Conservation (phyloP, 1,140 invertebrate genomes). For the Pachyrhynchus sulphureomaculatus region DNA sequence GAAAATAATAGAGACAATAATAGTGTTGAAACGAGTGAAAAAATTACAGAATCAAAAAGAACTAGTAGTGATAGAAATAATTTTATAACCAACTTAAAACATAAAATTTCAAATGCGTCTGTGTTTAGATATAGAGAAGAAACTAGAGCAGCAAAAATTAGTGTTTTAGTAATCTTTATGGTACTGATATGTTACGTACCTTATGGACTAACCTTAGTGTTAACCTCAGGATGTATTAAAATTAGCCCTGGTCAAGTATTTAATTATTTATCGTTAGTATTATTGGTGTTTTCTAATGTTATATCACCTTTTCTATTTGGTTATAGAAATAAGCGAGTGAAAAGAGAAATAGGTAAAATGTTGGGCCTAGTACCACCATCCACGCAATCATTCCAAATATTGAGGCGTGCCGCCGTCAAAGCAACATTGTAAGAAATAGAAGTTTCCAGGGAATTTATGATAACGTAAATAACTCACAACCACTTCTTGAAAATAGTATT, state of each 20-base stretch:
- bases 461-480: conserved; percentile 14
- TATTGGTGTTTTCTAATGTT: conserved; percentile 68
- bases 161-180: conserved; percentile 71
- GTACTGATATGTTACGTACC: conserved; percentile 71
- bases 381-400: neutral
- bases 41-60: conserved; percentile 37
- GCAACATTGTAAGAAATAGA: conserved; percentile 9
- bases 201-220: conserved; percentile 59
- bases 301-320: conserved; percentile 77
- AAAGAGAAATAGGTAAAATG: conserved; percentile 66
- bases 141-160: conserved; percentile 76
- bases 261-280: conserved; percentile 60
- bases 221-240: conserved; percentile 49
- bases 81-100: conserved; percentile 71
- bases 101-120: conserved; percentile 79
- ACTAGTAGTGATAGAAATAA: conserved; percentile 50
- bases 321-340: conserved; percentile 72
- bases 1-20: conserved; percentile 12
- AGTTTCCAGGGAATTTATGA: conserved; percentile 25
- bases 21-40: conserved; percentile 1
- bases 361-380: conserved; percentile 54
- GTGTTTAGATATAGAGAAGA: conserved; percentile 80
- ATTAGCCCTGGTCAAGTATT: conserved; percentile 51
- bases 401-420: neutral
- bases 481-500: conserved; percentile 24